These are phyloP conservation scores for Oligia strigilis DNA, from an alignment of 2,888 invertebrate species.

Conservation along the genomic window DNA sequence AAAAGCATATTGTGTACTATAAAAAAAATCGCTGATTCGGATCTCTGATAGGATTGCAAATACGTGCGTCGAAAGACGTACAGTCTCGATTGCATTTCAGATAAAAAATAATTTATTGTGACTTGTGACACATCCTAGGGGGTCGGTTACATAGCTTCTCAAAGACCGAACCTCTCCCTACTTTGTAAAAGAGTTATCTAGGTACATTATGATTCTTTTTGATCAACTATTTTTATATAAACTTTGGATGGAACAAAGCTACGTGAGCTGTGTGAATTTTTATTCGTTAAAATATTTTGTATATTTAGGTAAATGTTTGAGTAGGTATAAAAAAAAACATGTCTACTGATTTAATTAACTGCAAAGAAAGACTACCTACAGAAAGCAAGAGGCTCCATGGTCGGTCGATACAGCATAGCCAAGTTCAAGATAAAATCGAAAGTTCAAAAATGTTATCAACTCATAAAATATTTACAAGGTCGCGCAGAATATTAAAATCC, in stretches of 20 bases:
- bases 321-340: too few species aligned
- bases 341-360: neutral
- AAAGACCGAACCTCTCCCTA: neutral
- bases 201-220: neutral
- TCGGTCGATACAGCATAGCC: slow-evolving; percentile 8
- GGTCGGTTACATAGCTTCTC: neutral
- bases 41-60: slow-evolving; percentile 4
- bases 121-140: slow-evolving; percentile 14
- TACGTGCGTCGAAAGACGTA: neutral
- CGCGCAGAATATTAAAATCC: slow-evolving; percentile 15
- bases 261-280: neutral
- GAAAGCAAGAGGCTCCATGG: neutral
- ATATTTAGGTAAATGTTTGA: neutral
- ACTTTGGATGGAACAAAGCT: neutral
- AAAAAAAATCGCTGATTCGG: slow-evolving; percentile 21
- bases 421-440: slow-evolving; percentile 40
- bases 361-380: neutral
- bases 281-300: neutral
- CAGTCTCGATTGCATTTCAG: neutral
- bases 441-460: slow-evolving; percentile 40
- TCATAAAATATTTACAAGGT: slow-evolving; percentile 15
- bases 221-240: neutral
- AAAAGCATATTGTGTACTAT: slow-evolving; percentile 2
- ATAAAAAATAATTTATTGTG: slow-evolving; percentile 38
- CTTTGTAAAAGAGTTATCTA: neutral